Percentiles rank a stretch among this genome's conserved stretches.
Evolutionary conservation across 2,888 invertebrate genomes (phyloP).

Genomic region (Tipula vernalis): DNA sequence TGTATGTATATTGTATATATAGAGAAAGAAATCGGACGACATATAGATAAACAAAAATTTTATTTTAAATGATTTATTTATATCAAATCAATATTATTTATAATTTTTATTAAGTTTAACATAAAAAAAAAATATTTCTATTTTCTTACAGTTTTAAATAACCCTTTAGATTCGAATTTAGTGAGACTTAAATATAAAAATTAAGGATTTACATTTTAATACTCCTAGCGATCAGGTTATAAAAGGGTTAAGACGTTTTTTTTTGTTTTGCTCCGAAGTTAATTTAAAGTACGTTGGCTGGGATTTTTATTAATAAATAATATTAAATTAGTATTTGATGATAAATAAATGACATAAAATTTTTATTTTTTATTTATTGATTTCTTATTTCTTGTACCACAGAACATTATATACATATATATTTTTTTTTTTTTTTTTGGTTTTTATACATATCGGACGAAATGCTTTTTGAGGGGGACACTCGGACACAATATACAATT

Average conservation of each 20-base stretch:
- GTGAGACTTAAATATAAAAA: neutral
- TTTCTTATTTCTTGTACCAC: neutral
- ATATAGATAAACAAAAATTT: neutral
- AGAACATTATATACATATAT: neutral
- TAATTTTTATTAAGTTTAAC: neutral
- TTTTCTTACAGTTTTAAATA: neutral
- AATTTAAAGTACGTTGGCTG: neutral
- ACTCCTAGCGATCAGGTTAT: neutral
- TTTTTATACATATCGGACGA: neutral
- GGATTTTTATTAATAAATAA: conserved; percentile 4
- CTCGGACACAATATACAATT: neutral
- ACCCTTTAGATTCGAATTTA: neutral
- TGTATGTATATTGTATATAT: neutral
- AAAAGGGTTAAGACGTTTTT: neutral
- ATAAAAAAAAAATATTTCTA: neutral
- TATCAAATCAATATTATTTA: conserved; percentile 4
- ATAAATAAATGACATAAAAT: conserved; percentile 7
- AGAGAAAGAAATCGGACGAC: neutral
- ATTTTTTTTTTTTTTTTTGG: neutral
- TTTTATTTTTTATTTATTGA: conserved; percentile 4
- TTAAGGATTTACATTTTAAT: neutral
- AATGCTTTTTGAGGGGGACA: neutral
- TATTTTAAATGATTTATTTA: conserved; percentile 4
- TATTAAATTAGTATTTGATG: conserved; percentile 9
- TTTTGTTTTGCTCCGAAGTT: neutral